These are phyloP conservation scores for Scomber scombrus DNA, from an alignment of 2,113 vertebrate species.

Conservation along the genomic window DNA sequence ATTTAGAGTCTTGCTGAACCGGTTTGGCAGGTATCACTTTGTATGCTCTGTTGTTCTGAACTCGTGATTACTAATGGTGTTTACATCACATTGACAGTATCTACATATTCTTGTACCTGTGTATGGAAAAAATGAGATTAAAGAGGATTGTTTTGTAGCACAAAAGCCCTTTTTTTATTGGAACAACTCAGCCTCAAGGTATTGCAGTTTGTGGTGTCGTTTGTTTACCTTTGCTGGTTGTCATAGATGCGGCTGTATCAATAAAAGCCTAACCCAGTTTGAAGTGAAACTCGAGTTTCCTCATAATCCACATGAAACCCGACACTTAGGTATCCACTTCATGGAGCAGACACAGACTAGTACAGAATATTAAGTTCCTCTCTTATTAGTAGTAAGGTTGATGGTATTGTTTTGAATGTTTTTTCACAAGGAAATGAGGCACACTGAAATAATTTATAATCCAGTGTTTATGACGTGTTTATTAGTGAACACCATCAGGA, in stretches of 20 bases:
- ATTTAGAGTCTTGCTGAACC: constrained; percentile 39
- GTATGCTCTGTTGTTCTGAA: constrained; percentile 31
- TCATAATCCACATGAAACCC: constrained; percentile 42
- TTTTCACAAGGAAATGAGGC: constrained; percentile 10
- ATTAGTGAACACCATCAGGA: neutral
- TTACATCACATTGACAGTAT: constrained; percentile 40
- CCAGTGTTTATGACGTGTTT: constrained; percentile 3
- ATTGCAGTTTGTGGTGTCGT: constrained; percentile 27
- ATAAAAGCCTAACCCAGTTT: constrained; percentile 67
- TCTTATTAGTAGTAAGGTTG: constrained; percentile 1
- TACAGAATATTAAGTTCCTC: constrained; percentile 1
- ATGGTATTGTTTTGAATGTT: constrained; percentile 26
- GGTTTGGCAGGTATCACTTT: constrained; percentile 53
- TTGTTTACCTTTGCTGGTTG: constrained; percentile 60
- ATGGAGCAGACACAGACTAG: neutral
- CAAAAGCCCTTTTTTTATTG: constrained; percentile 44
- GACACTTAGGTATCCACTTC: constrained; percentile 7
- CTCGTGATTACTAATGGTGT: constrained; percentile 44
- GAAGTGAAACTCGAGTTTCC: constrained; percentile 53
- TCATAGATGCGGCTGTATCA: constrained; percentile 51
- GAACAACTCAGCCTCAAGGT: constrained; percentile 23
- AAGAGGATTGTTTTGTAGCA: constrained; percentile 46
- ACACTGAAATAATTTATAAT: neutral
- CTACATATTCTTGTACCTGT: constrained; percentile 50
- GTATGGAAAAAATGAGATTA: constrained; percentile 50